phyloP scores from a whole-genome alignment of 1,140 invertebrate species.

The Macrosteles quadrilineatus region DNA sequence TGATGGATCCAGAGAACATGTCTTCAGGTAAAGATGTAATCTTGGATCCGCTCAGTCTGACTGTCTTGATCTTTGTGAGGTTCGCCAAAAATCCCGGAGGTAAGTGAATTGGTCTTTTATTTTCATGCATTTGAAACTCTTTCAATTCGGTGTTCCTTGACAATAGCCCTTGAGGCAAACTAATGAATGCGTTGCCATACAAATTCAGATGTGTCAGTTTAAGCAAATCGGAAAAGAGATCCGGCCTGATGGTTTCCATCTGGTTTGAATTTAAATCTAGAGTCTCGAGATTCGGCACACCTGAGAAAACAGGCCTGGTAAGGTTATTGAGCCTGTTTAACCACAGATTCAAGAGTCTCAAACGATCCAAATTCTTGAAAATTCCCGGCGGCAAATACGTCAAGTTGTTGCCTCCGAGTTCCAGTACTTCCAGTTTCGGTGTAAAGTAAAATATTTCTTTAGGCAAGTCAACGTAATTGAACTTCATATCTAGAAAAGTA shows the following conservation, averaged over 20 bases:
- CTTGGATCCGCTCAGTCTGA: slow-evolving; percentile 54
- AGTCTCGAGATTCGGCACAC: slow-evolving; percentile 57
- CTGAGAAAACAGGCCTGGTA: slow-evolving; percentile 58
- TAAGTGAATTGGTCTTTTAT: slow-evolving; percentile 56
- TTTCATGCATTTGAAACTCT: slow-evolving; percentile 57
- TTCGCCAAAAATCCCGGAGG: slow-evolving; percentile 58
- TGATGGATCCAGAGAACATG: slow-evolving; percentile 57
- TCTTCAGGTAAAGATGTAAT: slow-evolving; percentile 57
- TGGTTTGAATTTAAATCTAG: slow-evolving; percentile 63
- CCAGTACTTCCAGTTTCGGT: slow-evolving; percentile 58
- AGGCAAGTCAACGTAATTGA: slow-evolving; percentile 54
- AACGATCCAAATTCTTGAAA: slow-evolving; percentile 59
- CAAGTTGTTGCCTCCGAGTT: slow-evolving; percentile 62
- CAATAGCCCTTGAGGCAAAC: slow-evolving; percentile 59
- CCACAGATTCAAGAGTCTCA: slow-evolving; percentile 62
- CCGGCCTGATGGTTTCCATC: slow-evolving; percentile 57
- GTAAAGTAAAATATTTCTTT: slow-evolving; percentile 46
- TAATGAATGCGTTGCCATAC: slow-evolving; percentile 59
- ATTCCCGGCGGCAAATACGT: slow-evolving; percentile 56
- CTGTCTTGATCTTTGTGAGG: slow-evolving; percentile 54
- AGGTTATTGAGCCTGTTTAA: slow-evolving; percentile 61
- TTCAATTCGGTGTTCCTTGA: slow-evolving; percentile 55
- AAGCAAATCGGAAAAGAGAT: slow-evolving; percentile 58
- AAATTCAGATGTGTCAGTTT: slow-evolving; percentile 62
- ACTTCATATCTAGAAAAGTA: slow-evolving; percentile 58